These are phyloP conservation scores for Tenthredo livida DNA, from an alignment of 2,888 invertebrate genomes.

Conservation along the genomic window DNA sequence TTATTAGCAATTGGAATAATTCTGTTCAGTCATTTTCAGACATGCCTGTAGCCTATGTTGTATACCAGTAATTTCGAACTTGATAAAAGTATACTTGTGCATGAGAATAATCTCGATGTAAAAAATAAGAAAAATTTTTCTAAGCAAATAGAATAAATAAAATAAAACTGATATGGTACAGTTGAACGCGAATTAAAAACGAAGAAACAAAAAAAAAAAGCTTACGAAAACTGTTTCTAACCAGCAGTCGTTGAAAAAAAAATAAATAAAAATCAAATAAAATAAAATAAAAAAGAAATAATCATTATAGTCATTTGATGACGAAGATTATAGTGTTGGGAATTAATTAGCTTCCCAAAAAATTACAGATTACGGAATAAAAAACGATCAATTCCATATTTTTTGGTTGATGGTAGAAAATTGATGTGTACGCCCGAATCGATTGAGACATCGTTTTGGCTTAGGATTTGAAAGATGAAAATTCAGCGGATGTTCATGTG, in stretches of 20 bases:
- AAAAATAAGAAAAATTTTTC: not conserved
- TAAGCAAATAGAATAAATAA: not conserved
- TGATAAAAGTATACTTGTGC: not conserved
- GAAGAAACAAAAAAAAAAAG: not conserved
- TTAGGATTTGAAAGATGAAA: constrained; percentile 43
- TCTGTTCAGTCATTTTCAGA: not conserved
- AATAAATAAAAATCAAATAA: no score
- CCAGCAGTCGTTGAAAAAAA: constrained; percentile 59
- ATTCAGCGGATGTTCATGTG: not conserved
- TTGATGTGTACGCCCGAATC: constrained; percentile 57
- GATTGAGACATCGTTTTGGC: constrained; percentile 42
- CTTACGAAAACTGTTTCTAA: constrained; percentile 11
- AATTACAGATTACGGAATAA: constrained; percentile 65
- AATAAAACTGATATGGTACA: not conserved
- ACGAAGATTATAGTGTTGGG: constrained; percentile 66
- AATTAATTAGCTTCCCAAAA: constrained; percentile 63
- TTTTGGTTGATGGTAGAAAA: constrained; percentile 69
- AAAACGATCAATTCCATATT: constrained; percentile 73
- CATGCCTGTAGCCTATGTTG: not conserved
- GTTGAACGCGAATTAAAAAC: constrained; percentile 9
- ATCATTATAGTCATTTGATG: constrained; percentile 75
- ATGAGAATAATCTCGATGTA: not conserved
- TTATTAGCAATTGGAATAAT: not conserved
- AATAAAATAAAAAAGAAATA: constrained; percentile 63
- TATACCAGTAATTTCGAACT: not conserved